Evolutionary conservation across 1,140 invertebrate genomes (phyloP).

Genomic region (Solen grandis): DNA sequence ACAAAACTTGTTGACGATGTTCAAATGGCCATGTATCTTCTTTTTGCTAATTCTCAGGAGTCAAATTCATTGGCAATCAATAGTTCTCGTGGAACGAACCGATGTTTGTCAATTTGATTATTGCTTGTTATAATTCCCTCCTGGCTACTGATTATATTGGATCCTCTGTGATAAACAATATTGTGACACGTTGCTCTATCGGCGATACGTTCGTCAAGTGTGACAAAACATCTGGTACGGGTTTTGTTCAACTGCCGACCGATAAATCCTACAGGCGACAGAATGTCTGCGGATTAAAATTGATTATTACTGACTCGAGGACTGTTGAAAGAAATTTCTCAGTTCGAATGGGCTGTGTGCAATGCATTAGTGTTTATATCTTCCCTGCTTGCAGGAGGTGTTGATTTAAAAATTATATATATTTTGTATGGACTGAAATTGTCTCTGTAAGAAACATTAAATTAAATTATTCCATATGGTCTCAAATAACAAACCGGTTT

Average conservation of each 20-base stretch:
- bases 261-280: slow-evolving; percentile 46
- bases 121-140: slow-evolving; percentile 1
- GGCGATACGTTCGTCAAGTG: not conserved
- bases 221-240: slow-evolving; percentile 29
- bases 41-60: not conserved
- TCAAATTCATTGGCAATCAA: slow-evolving; percentile 7
- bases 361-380: slow-evolving; percentile 15
- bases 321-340: slow-evolving; percentile 26
- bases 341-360: slow-evolving; percentile 23
- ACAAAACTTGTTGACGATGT: no score
- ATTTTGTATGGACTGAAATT: not conserved
- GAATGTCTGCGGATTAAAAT: slow-evolving; percentile 56
- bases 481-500: not conserved
- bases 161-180: slow-evolving; percentile 1
- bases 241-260: slow-evolving; percentile 13
- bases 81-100: not conserved
- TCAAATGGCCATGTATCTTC: not conserved
- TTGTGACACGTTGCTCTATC: not conserved
- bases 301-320: slow-evolving; percentile 29
- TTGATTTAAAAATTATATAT: slow-evolving; percentile 7
- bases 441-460: not conserved
- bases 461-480: not conserved
- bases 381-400: not conserved
- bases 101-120: slow-evolving; percentile 40
- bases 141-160: not conserved